phyloP scores from a whole-genome alignment of 2,797 vertebrate genomes.

The Podargus strigoides region DNA sequence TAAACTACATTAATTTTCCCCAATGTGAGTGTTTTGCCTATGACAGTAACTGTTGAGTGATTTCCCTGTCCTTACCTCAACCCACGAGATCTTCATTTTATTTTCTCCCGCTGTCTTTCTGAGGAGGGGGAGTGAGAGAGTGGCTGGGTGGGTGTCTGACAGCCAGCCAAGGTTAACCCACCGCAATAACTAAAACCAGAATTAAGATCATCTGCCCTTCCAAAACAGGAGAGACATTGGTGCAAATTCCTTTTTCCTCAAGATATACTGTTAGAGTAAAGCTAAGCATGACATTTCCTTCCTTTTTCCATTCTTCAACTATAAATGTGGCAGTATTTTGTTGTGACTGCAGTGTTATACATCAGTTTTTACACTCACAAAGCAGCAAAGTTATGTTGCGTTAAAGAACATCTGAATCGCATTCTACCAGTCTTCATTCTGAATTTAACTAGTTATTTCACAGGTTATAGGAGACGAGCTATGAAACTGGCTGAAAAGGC shows the following conservation, averaged over 20 bases:
- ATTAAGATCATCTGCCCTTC: neutral
- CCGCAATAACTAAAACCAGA: neutral
- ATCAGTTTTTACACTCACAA: neutral
- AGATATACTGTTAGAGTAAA: neutral
- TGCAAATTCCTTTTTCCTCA: neutral
- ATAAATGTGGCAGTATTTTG: neutral
- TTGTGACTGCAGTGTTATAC: neutral
- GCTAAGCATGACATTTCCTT: neutral
- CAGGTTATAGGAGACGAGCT: neutral
- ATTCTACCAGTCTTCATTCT: neutral
- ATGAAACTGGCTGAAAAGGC: neutral
- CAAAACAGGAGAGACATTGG: neutral
- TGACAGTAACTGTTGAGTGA: neutral
- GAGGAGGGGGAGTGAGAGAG: neutral
- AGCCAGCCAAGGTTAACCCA: neutral
- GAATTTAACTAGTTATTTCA: neutral
- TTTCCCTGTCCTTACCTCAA: neutral
- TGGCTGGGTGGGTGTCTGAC: neutral
- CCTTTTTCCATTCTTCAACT: neutral
- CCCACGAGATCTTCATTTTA: neutral
- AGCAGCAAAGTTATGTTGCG: neutral
- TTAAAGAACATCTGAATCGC: neutral
- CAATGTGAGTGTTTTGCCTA: neutral
- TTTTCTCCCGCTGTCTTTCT: neutral
- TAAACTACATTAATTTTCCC: neutral